Evolutionary conservation across 2,888 invertebrate genomes (phyloP).

Genomic region (Scotopteryx bipunctaria): DNA sequence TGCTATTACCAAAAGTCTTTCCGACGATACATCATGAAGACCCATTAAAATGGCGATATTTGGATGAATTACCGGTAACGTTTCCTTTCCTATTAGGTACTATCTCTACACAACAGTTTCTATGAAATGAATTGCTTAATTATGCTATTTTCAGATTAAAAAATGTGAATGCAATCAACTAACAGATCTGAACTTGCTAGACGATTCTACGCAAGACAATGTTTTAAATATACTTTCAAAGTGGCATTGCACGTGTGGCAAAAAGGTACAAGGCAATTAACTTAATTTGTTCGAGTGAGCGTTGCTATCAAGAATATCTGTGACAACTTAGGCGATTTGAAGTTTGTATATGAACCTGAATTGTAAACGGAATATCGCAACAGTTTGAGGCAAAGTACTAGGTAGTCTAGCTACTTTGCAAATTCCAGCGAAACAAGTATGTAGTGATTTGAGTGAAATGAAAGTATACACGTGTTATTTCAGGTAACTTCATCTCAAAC

Average conservation of each 20-base stretch:
- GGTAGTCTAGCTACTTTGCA: not conserved
- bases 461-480: constrained; percentile 6
- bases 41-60: constrained; percentile 63
- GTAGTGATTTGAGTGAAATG: no score
- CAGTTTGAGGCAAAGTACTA: no score
- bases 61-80: constrained; percentile 66
- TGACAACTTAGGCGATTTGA: no score
- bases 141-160: constrained; percentile 55
- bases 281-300: no score
- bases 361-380: no score
- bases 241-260: constrained; percentile 75
- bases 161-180: constrained; percentile 76
- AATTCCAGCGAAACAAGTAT: no score
- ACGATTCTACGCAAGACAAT: constrained; percentile 71
- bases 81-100: not conserved
- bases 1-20: constrained; percentile 64
- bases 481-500: constrained; percentile 69
- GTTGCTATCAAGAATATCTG: no score
- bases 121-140: not conserved
- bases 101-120: not conserved
- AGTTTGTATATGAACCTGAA: no score
- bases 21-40: constrained; percentile 60
- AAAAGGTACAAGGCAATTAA: no score
- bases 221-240: constrained; percentile 70
- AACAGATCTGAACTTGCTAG: constrained; percentile 65